phyloP scores from a whole-genome alignment of 2,888 invertebrate genomes.

The Orthosia gracilis region DNA sequence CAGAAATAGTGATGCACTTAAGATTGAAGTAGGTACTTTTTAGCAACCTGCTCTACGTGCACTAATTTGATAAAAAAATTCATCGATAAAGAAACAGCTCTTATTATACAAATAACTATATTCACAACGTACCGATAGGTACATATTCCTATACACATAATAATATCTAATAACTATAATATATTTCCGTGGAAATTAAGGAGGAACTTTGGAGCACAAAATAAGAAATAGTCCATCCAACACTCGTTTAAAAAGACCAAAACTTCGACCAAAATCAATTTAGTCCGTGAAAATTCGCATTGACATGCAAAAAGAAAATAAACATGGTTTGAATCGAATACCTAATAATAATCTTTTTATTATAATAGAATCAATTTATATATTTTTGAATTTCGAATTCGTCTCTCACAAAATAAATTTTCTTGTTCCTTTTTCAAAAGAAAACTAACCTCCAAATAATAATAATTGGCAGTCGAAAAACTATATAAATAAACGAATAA shows the following conservation, averaged over 20 bases:
- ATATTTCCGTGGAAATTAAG: constrained; percentile 74
- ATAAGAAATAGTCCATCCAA: constrained; percentile 61
- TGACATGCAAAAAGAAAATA: constrained; percentile 18
- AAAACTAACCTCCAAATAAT: constrained; percentile 42
- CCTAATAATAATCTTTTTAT: constrained; percentile 39
- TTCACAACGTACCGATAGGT: constrained; percentile 63
- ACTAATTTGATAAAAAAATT: constrained; percentile 2
- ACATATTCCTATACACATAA: constrained; percentile 58
- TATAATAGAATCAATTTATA: constrained; percentile 54
- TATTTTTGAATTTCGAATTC: constrained; percentile 37
- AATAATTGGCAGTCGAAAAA: constrained; percentile 61
- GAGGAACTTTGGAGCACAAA: constrained; percentile 84
- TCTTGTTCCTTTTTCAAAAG: constrained; percentile 28
- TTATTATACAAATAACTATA: constrained; percentile 54
- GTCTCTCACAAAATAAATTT: constrained; percentile 5
- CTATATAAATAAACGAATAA: constrained; percentile 68
- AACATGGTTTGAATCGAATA: constrained; percentile 36
- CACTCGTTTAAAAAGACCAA: constrained; percentile 54
- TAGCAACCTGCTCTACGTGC: neutral
- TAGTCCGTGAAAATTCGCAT: constrained; percentile 31
- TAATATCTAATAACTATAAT: constrained; percentile 58
- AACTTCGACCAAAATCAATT: constrained; percentile 25
- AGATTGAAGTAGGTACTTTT: neutral
- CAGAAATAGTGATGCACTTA: neutral
- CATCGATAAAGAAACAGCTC: constrained; percentile 51